These are phyloP conservation scores for Drosophila kikkawai DNA, from an alignment of 1,140 invertebrate species.

Conservation along the genomic window DNA sequence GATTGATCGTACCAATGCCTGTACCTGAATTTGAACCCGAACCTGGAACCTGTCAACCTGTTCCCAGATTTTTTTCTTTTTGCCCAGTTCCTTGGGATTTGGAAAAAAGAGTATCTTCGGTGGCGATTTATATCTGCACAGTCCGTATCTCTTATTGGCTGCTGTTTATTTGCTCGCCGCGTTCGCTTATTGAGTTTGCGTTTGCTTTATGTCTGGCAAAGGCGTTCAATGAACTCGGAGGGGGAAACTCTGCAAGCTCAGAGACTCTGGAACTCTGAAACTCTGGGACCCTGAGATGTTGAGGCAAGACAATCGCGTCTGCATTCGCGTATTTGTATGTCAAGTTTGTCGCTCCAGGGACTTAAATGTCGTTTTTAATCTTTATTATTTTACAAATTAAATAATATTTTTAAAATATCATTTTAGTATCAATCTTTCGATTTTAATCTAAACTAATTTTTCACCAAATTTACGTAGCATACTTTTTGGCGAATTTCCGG, in stretches of 20 bases:
- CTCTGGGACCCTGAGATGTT: constrained; percentile 16
- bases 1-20: constrained; percentile 8
- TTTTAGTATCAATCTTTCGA: too few species aligned
- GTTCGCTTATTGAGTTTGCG: constrained; percentile 79
- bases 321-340: constrained; percentile 11
- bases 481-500: too few species aligned
- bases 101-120: constrained; percentile 51
- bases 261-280: constrained; percentile 19
- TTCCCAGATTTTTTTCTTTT: constrained; percentile 7
- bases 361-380: neutral
- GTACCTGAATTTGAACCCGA: neutral
- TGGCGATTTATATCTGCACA: constrained; percentile 74
- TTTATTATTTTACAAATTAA: neutral
- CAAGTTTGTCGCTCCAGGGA: constrained; percentile 20
- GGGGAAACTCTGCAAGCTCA: constrained; percentile 35
- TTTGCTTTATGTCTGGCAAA: constrained; percentile 59
- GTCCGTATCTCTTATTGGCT: constrained; percentile 77
- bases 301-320: constrained; percentile 42
- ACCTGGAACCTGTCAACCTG: constrained; percentile 24
- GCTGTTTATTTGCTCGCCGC: constrained; percentile 76
- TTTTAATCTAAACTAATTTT: too few species aligned
- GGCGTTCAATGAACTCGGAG: constrained; percentile 77
- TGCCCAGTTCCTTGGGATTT: constrained; percentile 10
- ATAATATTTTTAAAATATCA: neutral
- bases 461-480: too few species aligned